Conservation (phyloP, 2,888 invertebrate species). For the Zaprionus obscuricornis region DNA sequence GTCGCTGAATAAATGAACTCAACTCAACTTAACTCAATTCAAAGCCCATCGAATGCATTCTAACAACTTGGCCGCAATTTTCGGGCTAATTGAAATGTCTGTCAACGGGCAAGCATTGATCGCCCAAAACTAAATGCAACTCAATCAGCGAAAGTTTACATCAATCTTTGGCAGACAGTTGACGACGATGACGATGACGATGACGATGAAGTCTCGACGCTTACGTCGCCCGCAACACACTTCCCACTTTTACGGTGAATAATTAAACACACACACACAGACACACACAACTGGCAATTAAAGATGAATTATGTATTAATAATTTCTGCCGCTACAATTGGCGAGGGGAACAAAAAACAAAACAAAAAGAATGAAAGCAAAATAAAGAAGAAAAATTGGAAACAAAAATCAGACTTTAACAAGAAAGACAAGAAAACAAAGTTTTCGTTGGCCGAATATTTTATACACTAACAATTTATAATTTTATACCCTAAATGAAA, state of each 20-base stretch:
- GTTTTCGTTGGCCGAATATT: too few species aligned
- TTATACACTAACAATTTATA: too few species aligned
- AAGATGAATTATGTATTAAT: constrained; percentile 77
- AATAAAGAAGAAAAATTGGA: not conserved
- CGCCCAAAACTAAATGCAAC: constrained; percentile 65
- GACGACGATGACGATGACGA: not conserved
- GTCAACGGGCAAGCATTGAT: constrained; percentile 54
- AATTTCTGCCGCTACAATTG: constrained; percentile 57
- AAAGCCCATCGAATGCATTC: not conserved
- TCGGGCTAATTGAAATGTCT: constrained; percentile 73
- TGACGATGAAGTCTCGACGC: not conserved
- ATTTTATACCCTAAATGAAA: too few species aligned
- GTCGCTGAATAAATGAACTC: not conserved
- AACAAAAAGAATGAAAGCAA: not conserved
- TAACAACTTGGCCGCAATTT: constrained; percentile 54
- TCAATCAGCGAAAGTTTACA: constrained; percentile 72
- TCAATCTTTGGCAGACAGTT: constrained; percentile 55
- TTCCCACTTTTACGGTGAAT: constrained; percentile 31
- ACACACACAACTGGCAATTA: constrained; percentile 62
- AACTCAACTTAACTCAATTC: not conserved
- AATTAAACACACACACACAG: constrained; percentile 37
- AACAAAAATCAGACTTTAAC: too few species aligned
- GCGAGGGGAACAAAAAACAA: constrained; percentile 22
- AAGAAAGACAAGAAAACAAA: too few species aligned
- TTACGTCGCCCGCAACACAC: not conserved